phyloP scores from a whole-genome alignment of 2,797 vertebrate genomes.

The Melanotaenia maccullochi region DNA sequence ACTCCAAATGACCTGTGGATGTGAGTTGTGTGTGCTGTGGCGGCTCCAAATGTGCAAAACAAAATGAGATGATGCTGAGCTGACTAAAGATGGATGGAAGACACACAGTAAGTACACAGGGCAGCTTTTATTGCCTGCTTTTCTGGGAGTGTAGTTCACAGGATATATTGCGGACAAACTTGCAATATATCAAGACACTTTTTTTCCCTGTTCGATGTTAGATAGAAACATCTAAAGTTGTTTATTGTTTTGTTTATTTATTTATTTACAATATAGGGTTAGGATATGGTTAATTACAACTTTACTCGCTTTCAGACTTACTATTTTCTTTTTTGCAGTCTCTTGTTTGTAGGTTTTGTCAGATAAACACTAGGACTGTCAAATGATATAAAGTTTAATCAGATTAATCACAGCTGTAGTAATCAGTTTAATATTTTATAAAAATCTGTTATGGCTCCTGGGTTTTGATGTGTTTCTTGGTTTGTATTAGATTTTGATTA shows the following conservation, averaged over 20 bases:
- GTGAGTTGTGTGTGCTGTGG: background rate
- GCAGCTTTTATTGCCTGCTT: background rate
- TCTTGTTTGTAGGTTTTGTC: background rate
- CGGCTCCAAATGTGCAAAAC: background rate
- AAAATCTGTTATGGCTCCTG: no score
- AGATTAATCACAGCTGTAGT: no score
- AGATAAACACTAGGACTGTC: background rate
- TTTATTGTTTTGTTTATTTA: background rate
- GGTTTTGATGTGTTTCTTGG: no score
- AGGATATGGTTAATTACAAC: background rate
- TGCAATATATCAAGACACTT: background rate
- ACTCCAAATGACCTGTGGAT: background rate
- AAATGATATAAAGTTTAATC: no score
- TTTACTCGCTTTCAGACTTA: background rate
- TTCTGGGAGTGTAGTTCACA: background rate
- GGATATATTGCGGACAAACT: constrained; percentile 1
- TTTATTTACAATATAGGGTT: background rate
- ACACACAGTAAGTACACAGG: background rate
- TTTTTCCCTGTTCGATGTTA: background rate
- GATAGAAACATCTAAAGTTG: background rate
- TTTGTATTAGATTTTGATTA: no score
- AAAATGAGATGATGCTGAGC: background rate
- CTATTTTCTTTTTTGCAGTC: background rate
- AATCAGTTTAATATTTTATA: no score
- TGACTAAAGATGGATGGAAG: background rate